Percentiles rank a stretch among this genome's conserved stretches.
These are phyloP conservation scores for Butorides virescens DNA, from an alignment of 2,113 vertebrate genomes.

Conservation along the genomic window DNA sequence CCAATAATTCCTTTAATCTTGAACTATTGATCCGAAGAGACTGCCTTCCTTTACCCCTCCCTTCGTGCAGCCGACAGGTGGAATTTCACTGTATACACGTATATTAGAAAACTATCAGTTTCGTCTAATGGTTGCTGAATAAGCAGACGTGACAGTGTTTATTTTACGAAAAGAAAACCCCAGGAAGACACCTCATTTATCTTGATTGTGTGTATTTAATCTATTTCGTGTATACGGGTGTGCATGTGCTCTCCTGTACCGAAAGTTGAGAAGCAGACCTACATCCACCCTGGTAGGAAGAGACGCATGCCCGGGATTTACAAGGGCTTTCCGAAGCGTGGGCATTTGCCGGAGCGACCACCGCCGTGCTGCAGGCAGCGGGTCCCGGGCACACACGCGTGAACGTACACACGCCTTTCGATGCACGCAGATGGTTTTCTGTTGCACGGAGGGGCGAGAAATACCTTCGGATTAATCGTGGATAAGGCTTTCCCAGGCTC, in stretches of 20 bases:
- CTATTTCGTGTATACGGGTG: background rate
- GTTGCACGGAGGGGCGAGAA: background rate
- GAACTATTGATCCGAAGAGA: background rate
- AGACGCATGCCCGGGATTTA: background rate
- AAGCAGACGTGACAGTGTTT: slow-evolving; percentile 33
- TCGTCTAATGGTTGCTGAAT: background rate
- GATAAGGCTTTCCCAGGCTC: background rate
- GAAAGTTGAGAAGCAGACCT: background rate
- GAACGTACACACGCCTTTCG: fast-evolving
- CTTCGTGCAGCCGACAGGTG: background rate
- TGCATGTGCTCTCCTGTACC: background rate
- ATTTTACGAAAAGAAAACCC: slow-evolving; percentile 12
- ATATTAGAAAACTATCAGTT: slow-evolving; percentile 18
- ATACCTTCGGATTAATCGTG: background rate
- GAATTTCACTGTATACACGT: background rate
- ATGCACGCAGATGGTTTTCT: background rate
- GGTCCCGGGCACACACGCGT: background rate
- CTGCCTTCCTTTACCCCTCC: background rate
- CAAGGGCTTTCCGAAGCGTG: background rate
- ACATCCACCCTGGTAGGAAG: fast-evolving
- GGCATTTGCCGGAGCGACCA: background rate
- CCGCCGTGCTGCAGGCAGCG: background rate
- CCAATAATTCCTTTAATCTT: background rate
- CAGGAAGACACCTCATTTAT: slow-evolving; percentile 27
- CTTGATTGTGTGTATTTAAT: background rate